Conservation (phyloP, 2,888 invertebrate genomes). For the Linnaemya tessellans region DNA sequence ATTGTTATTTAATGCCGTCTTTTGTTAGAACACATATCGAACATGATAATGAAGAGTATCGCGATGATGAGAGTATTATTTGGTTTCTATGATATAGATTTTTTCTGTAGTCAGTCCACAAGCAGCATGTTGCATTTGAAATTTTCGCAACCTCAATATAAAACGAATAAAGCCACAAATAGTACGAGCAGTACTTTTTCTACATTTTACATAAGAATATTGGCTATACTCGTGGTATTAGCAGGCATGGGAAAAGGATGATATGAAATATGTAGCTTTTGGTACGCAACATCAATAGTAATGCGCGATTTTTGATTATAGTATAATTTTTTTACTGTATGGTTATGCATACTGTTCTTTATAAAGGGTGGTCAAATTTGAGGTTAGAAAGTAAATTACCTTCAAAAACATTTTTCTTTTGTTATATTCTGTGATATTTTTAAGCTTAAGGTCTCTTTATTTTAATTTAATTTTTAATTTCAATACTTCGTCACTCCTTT, state of each 20-base stretch:
- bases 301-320: no score
- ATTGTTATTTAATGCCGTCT: constrained; percentile 51
- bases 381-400: no score
- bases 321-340: no score
- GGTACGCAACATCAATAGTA: no score
- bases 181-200: not conserved
- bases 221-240: not conserved
- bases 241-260: not conserved
- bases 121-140: constrained; percentile 61
- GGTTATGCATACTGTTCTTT: no score
- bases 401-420: no score
- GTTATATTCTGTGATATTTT: no score
- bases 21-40: constrained; percentile 24
- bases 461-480: no score
- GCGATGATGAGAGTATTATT: constrained; percentile 43
- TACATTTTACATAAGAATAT: constrained; percentile 44
- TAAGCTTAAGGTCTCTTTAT: no score
- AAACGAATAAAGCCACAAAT: constrained; percentile 50
- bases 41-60: constrained; percentile 14
- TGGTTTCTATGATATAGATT: constrained; percentile 28
- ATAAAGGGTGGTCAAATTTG: no score
- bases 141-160: constrained; percentile 68
- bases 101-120: constrained; percentile 40
- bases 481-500: no score
- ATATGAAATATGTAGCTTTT: not conserved